phyloP scores from a whole-genome alignment of 2,888 invertebrate species.

The Diachrysia chrysitis region DNA sequence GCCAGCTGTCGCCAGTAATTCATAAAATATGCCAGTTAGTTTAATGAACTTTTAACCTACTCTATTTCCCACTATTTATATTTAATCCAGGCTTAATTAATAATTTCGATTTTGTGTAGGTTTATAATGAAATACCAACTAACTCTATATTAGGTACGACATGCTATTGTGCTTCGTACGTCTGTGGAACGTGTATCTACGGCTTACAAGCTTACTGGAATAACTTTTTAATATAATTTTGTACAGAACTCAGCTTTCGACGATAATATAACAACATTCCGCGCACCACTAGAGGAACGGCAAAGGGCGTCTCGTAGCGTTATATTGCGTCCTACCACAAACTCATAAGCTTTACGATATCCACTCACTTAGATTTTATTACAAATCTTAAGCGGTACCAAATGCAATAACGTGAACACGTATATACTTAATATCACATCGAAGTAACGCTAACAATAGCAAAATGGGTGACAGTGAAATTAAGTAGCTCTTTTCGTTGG shows the following conservation, averaged over 20 bases:
- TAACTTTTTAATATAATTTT: conserved; percentile 42
- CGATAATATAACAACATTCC: conserved; percentile 34
- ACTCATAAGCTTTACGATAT: conserved; percentile 75
- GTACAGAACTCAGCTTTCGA: conserved; percentile 25
- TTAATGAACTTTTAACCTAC: neutral
- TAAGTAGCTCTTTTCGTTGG: conserved; percentile 23
- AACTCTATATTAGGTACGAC: neutral
- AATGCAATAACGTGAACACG: conserved; percentile 64
- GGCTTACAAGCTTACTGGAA: conserved; percentile 21
- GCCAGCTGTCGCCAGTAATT: neutral
- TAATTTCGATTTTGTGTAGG: neutral
- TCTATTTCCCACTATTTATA: conserved; percentile 7
- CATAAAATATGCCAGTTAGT: neutral
- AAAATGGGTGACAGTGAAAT: conserved; percentile 29
- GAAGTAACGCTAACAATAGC: conserved; percentile 28
- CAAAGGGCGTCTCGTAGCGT: conserved; percentile 65
- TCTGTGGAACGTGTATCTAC: conserved; percentile 9
- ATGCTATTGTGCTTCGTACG: neutral
- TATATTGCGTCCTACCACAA: conserved; percentile 71
- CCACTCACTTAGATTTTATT: conserved; percentile 75
- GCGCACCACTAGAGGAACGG: conserved; percentile 54
- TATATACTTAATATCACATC: conserved; percentile 41
- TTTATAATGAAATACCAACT: neutral
- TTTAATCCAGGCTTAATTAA: conserved; percentile 13
- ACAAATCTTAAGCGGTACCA: conserved; percentile 65